phyloP scores from a whole-genome alignment of 2,113 vertebrate species.

The Orthonyx spaldingii region DNA sequence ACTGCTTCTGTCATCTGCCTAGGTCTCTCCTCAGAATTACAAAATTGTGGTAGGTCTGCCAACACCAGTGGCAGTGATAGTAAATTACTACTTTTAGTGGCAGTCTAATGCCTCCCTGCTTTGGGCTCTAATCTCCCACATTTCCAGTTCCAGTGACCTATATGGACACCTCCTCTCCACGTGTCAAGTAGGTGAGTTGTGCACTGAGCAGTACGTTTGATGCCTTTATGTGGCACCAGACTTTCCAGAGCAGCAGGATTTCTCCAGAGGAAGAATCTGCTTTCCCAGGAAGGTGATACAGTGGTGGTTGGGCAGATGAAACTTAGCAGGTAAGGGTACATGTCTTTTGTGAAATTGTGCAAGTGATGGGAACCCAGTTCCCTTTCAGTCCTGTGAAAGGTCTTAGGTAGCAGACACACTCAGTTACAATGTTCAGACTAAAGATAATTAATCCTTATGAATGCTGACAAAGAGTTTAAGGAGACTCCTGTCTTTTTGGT shows the following conservation, averaged over 20 bases:
- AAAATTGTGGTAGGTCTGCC: not conserved
- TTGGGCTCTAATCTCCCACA: not conserved
- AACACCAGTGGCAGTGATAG: not conserved
- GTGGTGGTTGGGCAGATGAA: not conserved
- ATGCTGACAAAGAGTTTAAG: not conserved
- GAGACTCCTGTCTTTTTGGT: not conserved
- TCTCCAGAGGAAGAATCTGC: not conserved
- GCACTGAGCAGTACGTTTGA: not conserved
- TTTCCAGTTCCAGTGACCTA: not conserved
- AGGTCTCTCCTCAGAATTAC: not conserved
- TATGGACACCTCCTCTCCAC: rapidly evolving
- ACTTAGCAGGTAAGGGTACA: not conserved
- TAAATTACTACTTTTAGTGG: not conserved
- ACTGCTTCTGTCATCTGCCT: not conserved
- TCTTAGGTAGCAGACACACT: not conserved
- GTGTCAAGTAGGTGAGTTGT: not conserved
- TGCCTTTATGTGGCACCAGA: not conserved
- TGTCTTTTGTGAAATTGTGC: not conserved
- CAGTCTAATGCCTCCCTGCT: not conserved
- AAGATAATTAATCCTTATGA: not conserved
- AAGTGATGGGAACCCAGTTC: not conserved
- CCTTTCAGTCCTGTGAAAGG: not conserved
- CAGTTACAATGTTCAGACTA: not conserved
- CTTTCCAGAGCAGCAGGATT: not conserved
- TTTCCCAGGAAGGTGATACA: not conserved